Base-by-base conservation (phyloP, 2,888 invertebrate species). In the Polylopha cassiicola region DNA sequence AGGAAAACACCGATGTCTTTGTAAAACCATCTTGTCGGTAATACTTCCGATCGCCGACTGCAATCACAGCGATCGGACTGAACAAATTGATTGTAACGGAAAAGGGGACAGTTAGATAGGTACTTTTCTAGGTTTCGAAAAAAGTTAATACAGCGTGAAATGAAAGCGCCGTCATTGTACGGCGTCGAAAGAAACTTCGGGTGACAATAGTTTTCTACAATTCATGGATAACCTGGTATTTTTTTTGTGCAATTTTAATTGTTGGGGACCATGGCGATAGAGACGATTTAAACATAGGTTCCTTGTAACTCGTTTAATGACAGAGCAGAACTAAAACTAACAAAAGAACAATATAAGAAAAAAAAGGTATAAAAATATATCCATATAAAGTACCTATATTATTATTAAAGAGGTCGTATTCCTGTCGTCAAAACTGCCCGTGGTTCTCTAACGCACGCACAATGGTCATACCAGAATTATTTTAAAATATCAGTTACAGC, bases 151-250 rank as follows among this genome's bases (percentile, higher is more conserved):
- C 46, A 64, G 61, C 74, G 75, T 76, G 65, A 77, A 77, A 78
- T 76, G 75, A 80, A 78, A 77, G 78, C 62, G 59, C n/a, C n/a
- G n/a, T n/a, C n/a, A n/a, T 51, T 55, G 44, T 46, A 43, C 51
- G 38, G 49, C 44, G 48, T 48, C 50, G 59, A 58, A 59, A 57
- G 60, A 56, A 59, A 61, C 46, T 55, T 48, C 28, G 47, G 43
- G 29, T 30, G 53, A 47, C 55, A 51, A 59, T 56, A 50, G 48
- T 47, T 48, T 32, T 41, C 31, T 39, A 26, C 32, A 38, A 47
- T 51, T 44, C 28, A 39, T 37, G 30, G 41, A 29, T 36, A n/a
- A 10, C 8, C 21, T n/a, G 5, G 3, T 33, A 32, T 18, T 36
- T 21, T 9, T 36, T 36, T 36, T 36, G 20, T 18, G 23, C 21